Base-by-base conservation (phyloP, 2,888 invertebrate species). In the Epistrophella euchroma region DNA sequence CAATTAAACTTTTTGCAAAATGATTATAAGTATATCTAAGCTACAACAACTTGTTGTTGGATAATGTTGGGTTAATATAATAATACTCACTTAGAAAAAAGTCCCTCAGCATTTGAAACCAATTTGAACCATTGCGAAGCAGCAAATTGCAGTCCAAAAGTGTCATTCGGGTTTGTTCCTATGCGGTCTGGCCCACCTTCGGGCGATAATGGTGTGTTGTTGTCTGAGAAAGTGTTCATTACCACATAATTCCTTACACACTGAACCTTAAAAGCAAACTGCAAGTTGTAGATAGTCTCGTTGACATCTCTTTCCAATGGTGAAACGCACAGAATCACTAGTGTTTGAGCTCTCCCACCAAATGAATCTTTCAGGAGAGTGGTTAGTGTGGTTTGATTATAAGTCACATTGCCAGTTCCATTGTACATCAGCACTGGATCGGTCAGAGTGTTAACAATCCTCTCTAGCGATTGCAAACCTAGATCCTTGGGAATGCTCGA, bases 91-190 rank as follows among this genome's bases (percentile, higher is more conserved):
- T 96, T 92, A 28, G 91, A 89, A 95, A 92, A 96, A n/a, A 97
- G 92, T 25, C 96, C 96, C 91, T 97, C 97, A 2, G 97, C 97
- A 93, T 97, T 97, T 4, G 96, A 94, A 7, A 97, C 97, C 83
- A 97, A 91, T 91, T 97, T 97, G 28, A 96, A 94, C 95, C 97
- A 95, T 89, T 97, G 97, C 78, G 95, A 94, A 15, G 97, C 96
- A 15, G 97, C 97, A 93, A 97, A 97, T 91, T 97, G 96, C 75
- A 97, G 92, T 47, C 96, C 96, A 90, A 96, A 96, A 35, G 43
- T 89, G 0, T 89, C 88, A 25, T 88, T 87, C 1, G 87, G 88
- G 7, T 88, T 83, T 6, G 71, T 68, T 4, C 85, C 72, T 71
- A 37, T 82, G 66, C 88, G 70, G 0, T 88, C 88, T 0, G 88